phyloP scores from a whole-genome alignment of 2,888 invertebrate genomes.

The Erpobdella octoculata region DNA sequence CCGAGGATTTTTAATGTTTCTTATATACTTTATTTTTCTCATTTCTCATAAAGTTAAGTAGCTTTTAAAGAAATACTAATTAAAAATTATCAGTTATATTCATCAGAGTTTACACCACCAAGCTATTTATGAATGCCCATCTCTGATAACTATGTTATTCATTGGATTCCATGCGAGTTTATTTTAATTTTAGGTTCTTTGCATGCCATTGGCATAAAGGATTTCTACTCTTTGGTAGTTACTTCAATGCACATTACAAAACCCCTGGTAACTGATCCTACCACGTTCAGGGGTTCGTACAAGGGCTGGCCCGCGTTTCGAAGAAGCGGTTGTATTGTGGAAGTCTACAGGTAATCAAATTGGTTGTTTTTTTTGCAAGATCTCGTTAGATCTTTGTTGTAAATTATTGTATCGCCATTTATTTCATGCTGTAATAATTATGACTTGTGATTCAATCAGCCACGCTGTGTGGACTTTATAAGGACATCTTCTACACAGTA shows the following conservation, averaged over 20 bases:
- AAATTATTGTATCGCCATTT: too few relatives aligned
- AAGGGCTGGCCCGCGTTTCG: background rate
- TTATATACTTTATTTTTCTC: too few relatives aligned
- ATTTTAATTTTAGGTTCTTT: slow-evolving; percentile 4
- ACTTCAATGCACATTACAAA: background rate
- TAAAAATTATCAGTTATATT: background rate
- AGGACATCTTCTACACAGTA: too few relatives aligned
- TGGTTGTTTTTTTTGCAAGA: too few relatives aligned
- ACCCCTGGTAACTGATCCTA: background rate
- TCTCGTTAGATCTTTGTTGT: background rate
- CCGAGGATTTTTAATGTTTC: too few relatives aligned
- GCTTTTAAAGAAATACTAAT: too few relatives aligned
- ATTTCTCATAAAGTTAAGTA: too few relatives aligned
- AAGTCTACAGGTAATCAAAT: background rate
- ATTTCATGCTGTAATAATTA: too few relatives aligned
- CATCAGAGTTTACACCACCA: background rate
- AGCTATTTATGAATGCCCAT: background rate
- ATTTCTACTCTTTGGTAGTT: background rate
- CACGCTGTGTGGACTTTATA: too few relatives aligned
- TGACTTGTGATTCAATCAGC: too few relatives aligned
- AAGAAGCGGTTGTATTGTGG: background rate
- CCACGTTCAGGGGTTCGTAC: background rate
- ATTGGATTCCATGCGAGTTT: background rate
- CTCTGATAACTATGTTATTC: background rate
- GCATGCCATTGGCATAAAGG: background rate